Conservation (phyloP, 1,140 invertebrate genomes). For the Drosophila arawakana region DNA sequence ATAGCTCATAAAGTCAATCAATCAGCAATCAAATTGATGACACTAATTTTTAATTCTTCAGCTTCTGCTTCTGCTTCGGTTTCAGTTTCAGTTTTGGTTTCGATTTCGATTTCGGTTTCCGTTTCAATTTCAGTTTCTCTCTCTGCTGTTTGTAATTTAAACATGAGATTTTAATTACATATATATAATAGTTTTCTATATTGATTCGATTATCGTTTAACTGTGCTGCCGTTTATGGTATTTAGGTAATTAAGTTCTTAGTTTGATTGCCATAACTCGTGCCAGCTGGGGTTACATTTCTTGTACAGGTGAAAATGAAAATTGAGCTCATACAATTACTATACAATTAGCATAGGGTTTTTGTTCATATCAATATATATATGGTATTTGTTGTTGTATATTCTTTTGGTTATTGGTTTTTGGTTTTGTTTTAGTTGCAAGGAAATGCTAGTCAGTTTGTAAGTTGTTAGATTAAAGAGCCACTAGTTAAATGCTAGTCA, state of each 20-base stretch:
- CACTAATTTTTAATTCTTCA: conserved; percentile 36
- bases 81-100: conserved; percentile 5
- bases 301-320: conserved; percentile 73
- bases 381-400: background rate
- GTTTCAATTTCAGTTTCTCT: conserved; percentile 3
- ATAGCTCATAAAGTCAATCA: conserved; percentile 60
- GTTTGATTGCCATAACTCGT: conserved; percentile 84
- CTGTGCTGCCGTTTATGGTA: conserved; percentile 35
- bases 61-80: background rate
- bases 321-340: conserved; percentile 55
- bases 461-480: conserved; percentile 63
- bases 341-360: conserved; percentile 63
- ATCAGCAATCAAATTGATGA: conserved; percentile 62
- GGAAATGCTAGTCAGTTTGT: conserved; percentile 68
- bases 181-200: conserved; percentile 22
- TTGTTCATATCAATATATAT: conserved; percentile 25
- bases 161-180: conserved; percentile 24
- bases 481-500: conserved; percentile 75
- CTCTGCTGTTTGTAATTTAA: conserved; percentile 22
- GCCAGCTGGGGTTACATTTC: conserved; percentile 86
- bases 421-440: conserved; percentile 35
- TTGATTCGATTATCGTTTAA: conserved; percentile 2
- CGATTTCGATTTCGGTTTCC: background rate
- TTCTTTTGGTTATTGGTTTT: conserved; percentile 25
- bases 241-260: conserved; percentile 29